phyloP scores from a whole-genome alignment of 2,888 invertebrate genomes.

The Cyclophora punctaria region DNA sequence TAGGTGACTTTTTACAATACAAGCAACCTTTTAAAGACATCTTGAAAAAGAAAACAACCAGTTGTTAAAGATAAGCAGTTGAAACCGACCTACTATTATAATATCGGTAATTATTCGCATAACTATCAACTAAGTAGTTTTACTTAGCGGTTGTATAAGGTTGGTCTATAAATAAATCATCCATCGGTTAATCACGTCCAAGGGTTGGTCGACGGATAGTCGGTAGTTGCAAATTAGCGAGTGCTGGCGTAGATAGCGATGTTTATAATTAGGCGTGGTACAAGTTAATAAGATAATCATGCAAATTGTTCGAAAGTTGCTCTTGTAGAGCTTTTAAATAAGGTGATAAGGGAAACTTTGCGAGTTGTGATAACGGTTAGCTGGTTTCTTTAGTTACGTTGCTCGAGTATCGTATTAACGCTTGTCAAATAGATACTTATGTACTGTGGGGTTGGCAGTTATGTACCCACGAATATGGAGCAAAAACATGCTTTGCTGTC shows the following conservation, averaged over 20 bases:
- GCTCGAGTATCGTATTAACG: no score
- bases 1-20: no score
- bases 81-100: not conserved
- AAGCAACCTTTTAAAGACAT: no score
- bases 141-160: conserved; percentile 21
- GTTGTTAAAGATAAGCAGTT: not conserved
- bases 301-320: conserved; percentile 5
- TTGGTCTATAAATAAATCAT: conserved; percentile 58
- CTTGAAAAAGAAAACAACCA: no score
- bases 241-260: conserved; percentile 64
- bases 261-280: conserved; percentile 44
- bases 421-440: no score
- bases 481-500: no score
- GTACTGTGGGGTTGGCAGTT: no score
- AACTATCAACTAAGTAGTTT: conserved; percentile 9
- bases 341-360: no score
- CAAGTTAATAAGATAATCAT: conserved; percentile 17
- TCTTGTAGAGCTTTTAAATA: conserved; percentile 5
- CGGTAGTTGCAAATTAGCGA: conserved; percentile 66
- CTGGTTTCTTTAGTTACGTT: no score
- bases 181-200: conserved; percentile 51
- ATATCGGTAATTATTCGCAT: conserved; percentile 9
- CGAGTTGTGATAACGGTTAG: no score
- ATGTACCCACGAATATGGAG: no score
- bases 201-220: conserved; percentile 53